phyloP scores from a whole-genome alignment of 2,113 vertebrate species.

The Heptranchias perlo region DNA sequence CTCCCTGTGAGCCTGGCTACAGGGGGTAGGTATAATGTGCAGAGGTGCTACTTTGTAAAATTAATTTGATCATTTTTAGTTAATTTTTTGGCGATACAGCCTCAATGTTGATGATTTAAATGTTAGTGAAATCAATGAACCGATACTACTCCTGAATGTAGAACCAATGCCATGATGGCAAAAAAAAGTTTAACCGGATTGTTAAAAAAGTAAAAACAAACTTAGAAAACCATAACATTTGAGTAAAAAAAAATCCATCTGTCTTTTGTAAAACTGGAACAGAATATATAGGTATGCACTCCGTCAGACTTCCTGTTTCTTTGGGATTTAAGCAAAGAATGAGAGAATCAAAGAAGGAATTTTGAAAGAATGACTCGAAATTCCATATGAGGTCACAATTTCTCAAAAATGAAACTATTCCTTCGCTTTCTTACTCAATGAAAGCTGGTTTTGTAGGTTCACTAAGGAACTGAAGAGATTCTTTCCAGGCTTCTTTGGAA shows the following conservation, averaged over 20 bases:
- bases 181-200: neutral
- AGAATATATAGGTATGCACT: neutral
- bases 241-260: neutral
- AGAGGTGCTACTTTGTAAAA: no score
- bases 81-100: no score
- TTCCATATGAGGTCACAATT: neutral
- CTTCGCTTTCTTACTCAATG: constrained; percentile 59
- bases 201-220: neutral
- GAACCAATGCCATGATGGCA: neutral
- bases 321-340: neutral
- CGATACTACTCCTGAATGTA: neutral
- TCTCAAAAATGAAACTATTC: neutral
- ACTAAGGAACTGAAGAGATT: constrained; percentile 71
- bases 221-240: neutral
- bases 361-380: neutral
- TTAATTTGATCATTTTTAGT: no score
- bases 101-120: neutral
- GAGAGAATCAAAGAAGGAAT: neutral
- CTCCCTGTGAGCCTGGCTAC: neutral
- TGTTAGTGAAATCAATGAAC: neutral
- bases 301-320: neutral
- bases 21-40: neutral
- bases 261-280: neutral
- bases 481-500: constrained; percentile 94
- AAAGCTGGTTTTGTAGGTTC: constrained; percentile 78